These are phyloP conservation scores for Urocyon cinereoargenteus DNA, from an alignment of 2,797 vertebrate genomes.

Conservation along the genomic window DNA sequence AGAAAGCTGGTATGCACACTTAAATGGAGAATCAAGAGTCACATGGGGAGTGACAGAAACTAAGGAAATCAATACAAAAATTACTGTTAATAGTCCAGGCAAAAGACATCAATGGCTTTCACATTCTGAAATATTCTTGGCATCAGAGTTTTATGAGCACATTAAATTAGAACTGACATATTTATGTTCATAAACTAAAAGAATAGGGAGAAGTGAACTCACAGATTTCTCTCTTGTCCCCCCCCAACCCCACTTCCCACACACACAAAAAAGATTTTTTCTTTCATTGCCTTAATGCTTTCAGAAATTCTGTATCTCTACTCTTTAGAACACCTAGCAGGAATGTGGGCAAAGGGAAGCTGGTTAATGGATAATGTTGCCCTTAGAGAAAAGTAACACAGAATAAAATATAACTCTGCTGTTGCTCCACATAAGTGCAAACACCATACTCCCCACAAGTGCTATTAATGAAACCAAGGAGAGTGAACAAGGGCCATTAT, in stretches of 20 bases:
- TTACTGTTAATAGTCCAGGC: background rate
- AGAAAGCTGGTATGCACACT: background rate
- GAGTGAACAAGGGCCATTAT: background rate
- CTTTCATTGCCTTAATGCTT: background rate
- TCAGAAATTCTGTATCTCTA: background rate
- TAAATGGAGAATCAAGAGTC: background rate
- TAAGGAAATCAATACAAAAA: background rate
- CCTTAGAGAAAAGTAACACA: constrained; percentile 7
- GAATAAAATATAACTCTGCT: constrained; percentile 31
- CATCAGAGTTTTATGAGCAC: background rate
- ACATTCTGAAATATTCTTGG: background rate
- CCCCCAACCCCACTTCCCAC: background rate
- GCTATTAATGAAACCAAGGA: background rate
- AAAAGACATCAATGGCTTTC: background rate
- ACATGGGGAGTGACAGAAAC: background rate
- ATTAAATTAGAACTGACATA: background rate
- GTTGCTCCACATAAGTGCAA: background rate
- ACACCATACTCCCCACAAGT: background rate
- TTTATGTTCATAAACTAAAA: background rate
- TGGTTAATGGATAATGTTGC: constrained; percentile 37
- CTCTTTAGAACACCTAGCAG: background rate
- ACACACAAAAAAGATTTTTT: background rate
- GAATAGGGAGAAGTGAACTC: background rate
- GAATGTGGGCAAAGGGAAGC: background rate
- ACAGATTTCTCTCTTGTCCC: background rate